These are phyloP conservation scores for Dysmachus trigonus DNA, from an alignment of 2,888 invertebrate species.

Conservation along the genomic window DNA sequence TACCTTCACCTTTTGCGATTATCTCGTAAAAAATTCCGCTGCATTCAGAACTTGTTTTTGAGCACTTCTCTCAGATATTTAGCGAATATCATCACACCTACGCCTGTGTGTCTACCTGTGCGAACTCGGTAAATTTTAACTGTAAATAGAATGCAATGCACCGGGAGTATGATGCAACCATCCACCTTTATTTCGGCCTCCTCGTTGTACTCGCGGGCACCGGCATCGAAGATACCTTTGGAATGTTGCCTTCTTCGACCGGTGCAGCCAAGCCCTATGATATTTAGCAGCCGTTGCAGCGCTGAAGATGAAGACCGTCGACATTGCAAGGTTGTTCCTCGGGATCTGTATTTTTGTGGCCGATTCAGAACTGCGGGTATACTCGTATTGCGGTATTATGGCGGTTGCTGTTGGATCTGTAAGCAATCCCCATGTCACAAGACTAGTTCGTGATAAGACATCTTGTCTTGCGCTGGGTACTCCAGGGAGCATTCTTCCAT, in stretches of 20 bases:
- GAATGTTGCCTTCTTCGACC: background rate
- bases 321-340: slow-evolving; percentile 33
- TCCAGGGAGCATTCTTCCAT: background rate
- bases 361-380: background rate
- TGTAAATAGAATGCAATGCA: background rate
- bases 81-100: background rate
- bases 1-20: background rate
- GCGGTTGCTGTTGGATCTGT: background rate
- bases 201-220: background rate
- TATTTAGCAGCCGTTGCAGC: background rate
- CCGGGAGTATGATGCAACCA: background rate
- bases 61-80: background rate
- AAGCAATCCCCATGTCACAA: background rate
- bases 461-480: background rate
- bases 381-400: background rate
- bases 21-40: background rate
- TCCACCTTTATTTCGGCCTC: background rate
- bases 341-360: slow-evolving; percentile 3
- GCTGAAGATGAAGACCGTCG: background rate
- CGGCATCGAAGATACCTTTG: background rate
- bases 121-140: background rate
- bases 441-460: slow-evolving; percentile 1
- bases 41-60: background rate
- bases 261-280: background rate
- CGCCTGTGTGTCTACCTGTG: background rate